phyloP scores from a whole-genome alignment of 2,113 vertebrate genomes.

The Vulpes ferrilata region DNA sequence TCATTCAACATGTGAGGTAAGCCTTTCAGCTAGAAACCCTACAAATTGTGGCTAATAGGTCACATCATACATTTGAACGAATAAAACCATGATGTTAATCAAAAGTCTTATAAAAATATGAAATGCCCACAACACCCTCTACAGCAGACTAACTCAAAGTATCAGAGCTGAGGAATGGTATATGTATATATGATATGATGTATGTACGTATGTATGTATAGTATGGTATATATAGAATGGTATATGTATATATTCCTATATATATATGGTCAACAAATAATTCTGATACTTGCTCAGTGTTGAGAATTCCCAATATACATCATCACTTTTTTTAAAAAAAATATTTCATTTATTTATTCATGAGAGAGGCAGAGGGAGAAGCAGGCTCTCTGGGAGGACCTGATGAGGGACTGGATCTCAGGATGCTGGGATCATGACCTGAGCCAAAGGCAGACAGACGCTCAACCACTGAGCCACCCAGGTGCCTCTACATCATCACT shows the following conservation, averaged over 20 bases:
- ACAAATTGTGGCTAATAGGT: background rate
- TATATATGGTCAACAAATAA: background rate
- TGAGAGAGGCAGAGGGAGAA: too few relatives aligned
- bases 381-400: too few relatives aligned
- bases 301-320: background rate
- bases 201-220: background rate
- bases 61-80: background rate
- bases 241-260: background rate
- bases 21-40: background rate
- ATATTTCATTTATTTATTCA: too few relatives aligned
- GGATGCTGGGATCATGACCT: too few relatives aligned
- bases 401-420: too few relatives aligned
- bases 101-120: background rate
- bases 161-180: background rate
- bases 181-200: background rate
- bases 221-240: too few relatives aligned
- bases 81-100: background rate
- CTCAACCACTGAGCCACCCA: too few relatives aligned
- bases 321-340: background rate
- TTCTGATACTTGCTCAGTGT: background rate
- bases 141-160: background rate
- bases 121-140: background rate
- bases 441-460: too few relatives aligned
- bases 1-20: background rate
- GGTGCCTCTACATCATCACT: background rate